Base-by-base conservation (phyloP, 2,888 invertebrate genomes). In the Drosophila quinaria region DNA sequence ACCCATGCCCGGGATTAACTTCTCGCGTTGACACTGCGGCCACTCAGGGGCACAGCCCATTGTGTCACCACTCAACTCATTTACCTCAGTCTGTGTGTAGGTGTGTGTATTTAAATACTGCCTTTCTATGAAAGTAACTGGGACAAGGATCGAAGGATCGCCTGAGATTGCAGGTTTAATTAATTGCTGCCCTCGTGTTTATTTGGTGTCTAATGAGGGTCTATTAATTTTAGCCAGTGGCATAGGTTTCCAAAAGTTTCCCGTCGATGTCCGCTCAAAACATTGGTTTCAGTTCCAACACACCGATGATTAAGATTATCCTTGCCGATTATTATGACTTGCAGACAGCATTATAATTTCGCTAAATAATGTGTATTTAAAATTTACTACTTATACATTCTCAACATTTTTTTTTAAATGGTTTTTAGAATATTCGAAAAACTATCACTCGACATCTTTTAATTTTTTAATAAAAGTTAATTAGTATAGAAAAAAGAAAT, bases 41-140 rank as follows among this genome's bases (percentile, higher is more conserved):
- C 59, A 62, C 44, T 50, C 41, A 55, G 47, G 71, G 62, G 70
- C 59, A 49, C 75, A 39, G 71, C 71, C 83, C 70, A 75, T 79
- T 70, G 80, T 80, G 80, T 89, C 88, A 87, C 81, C 89, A 37
- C 37, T 37, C 37, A 79, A 71, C 78, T 79, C 66, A 78, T 81
- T 82, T 74, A 70, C 70, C 60, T 41, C 58, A 13, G 54, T 31
- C n/a, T 35, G 35, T 35, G 49, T 49, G 47, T 44, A 25, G 22
- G 19, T 33, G 22, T 39, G 52, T 59, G 52, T 80, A 68, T 55
- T 15, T 58, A 63, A 60, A 63, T 52, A 62, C 37, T 54, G 69
- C 3, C 17, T 39, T 65, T 39, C 44, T 44, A 46, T 13, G 29
- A 47, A 41, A 65, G 35, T 31, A 22, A 9, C 64, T 35, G 41